Base-by-base conservation (phyloP, 2,888 invertebrate species). In the Holacanthella duospinosa region DNA sequence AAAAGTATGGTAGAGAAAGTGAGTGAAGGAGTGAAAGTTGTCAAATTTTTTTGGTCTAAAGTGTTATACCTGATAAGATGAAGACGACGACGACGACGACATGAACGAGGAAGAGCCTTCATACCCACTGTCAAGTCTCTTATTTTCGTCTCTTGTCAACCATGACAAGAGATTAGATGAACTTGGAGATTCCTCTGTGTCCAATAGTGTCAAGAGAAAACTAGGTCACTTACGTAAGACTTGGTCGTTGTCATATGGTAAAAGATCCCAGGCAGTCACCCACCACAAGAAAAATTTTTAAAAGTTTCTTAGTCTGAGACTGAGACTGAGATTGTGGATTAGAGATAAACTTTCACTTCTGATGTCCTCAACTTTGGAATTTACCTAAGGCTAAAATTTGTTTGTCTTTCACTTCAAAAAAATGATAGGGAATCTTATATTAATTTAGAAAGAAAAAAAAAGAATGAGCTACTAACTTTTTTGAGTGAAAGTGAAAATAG, bases 81-180 rank as follows among this genome's bases (percentile, higher is more conserved):
- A 48, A 4, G 58, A 29, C 25, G 58, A 58, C 9, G 29, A 3
- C 58, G 19, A 58, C 19, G 29, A 58, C 3, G 36, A 58, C 21
- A 21, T 19, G 29, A 29, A 58, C 9, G n/a, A 29, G 58, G 58
- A 29, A 29, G 55, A 26, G 27, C 55, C 55, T 28, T 55, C 55
- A 55, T n/a, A 24, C 29, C 25, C 29, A 55, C 27, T 28, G 29
- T 55, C 55, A 55, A 28, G 25, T 55, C 25, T 26, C 55, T 21
- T 21, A 48, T 48, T 48, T 48, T 48, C 48, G 19, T 4, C 55
- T 26, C 6, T 26, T 55, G 55, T 55, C 55, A 28, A 55, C 26
- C 55, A 26, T n/a, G 48, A n/a, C 48, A 9, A 4, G 12, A 9
- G 16, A 48, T 21, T n/a, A 48, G 48, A 48, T 48, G 48, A 48